Evolutionary conservation across 1,140 invertebrate species (phyloP).

Genomic region (Eumeta japonica): DNA sequence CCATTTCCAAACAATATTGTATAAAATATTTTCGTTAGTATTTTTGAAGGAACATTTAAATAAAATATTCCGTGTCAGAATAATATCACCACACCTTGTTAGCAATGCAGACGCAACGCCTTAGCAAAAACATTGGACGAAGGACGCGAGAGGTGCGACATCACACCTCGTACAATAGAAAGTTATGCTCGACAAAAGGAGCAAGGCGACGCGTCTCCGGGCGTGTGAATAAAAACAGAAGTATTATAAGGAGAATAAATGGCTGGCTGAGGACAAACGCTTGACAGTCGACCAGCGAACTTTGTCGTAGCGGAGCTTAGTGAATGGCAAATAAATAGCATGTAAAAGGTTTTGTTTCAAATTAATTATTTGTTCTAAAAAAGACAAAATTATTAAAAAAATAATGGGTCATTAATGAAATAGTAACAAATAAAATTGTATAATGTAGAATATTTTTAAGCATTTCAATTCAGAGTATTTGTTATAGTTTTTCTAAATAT

Average conservation of each 20-base stretch:
- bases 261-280: too few relatives aligned
- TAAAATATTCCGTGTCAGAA: constrained; percentile 12
- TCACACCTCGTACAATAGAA: constrained; percentile 24
- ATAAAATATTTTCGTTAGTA: background rate
- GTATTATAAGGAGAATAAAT: constrained; percentile 8
- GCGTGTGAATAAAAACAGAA: constrained; percentile 23
- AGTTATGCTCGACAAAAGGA: constrained; percentile 23
- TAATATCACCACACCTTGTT: too few relatives aligned
- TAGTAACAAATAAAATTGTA: too few relatives aligned
- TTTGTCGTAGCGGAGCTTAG: background rate
- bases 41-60: background rate
- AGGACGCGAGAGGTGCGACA: constrained; percentile 18
- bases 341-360: background rate
- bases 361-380: constrained; percentile 5
- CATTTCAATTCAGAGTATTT: too few relatives aligned
- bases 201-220: constrained; percentile 10
- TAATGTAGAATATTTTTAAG: too few relatives aligned
- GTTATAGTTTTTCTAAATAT: too few relatives aligned
- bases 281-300: background rate
- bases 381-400: constrained; percentile 4
- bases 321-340: constrained; percentile 9
- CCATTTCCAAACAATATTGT: constrained; percentile 4
- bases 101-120: too few relatives aligned
- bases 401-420: background rate
- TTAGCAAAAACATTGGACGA: too few relatives aligned